These are phyloP conservation scores for Aleadryas rufinucha DNA, from an alignment of 2,113 vertebrate species.

Conservation along the genomic window DNA sequence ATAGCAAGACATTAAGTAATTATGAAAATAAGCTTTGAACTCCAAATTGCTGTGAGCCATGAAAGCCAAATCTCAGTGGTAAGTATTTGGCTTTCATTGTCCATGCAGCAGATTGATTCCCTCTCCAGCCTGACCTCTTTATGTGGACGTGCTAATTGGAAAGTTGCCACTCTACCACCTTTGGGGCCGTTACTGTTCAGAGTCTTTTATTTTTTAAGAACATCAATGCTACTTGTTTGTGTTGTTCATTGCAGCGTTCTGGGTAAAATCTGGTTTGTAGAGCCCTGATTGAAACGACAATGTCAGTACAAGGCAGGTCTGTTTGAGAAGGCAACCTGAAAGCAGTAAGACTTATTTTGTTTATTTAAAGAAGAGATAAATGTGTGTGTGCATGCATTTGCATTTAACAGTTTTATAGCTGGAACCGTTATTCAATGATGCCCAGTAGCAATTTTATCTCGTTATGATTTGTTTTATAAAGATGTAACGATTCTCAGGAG, in stretches of 20 bases:
- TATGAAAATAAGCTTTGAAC: background rate
- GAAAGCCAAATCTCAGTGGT: background rate
- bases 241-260: constrained; percentile 31
- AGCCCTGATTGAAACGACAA: background rate
- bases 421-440: background rate
- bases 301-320: background rate
- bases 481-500: constrained; percentile 3
- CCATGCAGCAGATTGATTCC: background rate
- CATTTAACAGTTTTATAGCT: constrained; percentile 4
- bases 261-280: constrained; percentile 27
- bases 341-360: background rate
- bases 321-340: constrained; percentile 10
- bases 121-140: background rate
- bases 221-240: constrained; percentile 22
- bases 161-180: background rate
- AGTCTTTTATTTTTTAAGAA: constrained; percentile 55
- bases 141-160: background rate
- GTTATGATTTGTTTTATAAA: background rate
- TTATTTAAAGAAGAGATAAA: constrained; percentile 41
- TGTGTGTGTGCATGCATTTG: constrained; percentile 17
- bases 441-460: constrained; percentile 29
- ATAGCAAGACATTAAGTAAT: background rate
- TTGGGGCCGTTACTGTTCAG: constrained; percentile 37
- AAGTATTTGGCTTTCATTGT: background rate
- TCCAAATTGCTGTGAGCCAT: background rate